phyloP scores from a whole-genome alignment of 2,797 vertebrate species.

The Kryptopterus vitreolus region DNA sequence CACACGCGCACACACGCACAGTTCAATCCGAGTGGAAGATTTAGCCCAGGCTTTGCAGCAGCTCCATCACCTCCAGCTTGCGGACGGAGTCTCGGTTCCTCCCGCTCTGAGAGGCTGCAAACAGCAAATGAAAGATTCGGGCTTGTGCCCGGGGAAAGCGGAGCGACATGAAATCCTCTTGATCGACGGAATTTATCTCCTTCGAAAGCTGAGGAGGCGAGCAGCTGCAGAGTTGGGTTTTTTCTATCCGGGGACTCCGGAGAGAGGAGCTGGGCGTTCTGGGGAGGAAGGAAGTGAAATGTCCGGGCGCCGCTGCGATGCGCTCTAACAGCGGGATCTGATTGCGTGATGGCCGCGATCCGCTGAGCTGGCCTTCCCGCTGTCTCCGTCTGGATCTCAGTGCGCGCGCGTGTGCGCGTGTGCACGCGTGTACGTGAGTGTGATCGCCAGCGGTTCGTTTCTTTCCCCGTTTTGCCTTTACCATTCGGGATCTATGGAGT shows the following conservation, averaged over 20 bases:
- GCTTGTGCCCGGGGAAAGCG: slow-evolving; percentile 23
- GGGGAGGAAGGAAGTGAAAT: slow-evolving; percentile 33
- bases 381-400: slow-evolving; percentile 49
- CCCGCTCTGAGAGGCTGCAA: slow-evolving; percentile 40
- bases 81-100: slow-evolving; percentile 59
- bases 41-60: slow-evolving; percentile 27
- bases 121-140: not conserved
- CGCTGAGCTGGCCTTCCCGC: slow-evolving; percentile 52
- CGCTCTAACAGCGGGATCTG: slow-evolving; percentile 45
- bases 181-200: slow-evolving; percentile 45
- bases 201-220: slow-evolving; percentile 35
- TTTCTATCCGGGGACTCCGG: not conserved
- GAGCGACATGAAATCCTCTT: slow-evolving; percentile 38
- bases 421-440: slow-evolving; percentile 42
- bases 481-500: slow-evolving; percentile 61
- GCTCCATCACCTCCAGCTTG: slow-evolving; percentile 46
- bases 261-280: slow-evolving; percentile 2
- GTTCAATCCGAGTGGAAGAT: slow-evolving; percentile 48
- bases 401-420: not conserved
- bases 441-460: slow-evolving; percentile 28
- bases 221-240: slow-evolving; percentile 3
- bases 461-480: slow-evolving; percentile 1
- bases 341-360: slow-evolving; percentile 56
- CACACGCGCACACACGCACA: not conserved
- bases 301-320: slow-evolving; percentile 17